Base-by-base conservation (phyloP, 2,888 invertebrate genomes). In the Hydrotaea diabolus region DNA sequence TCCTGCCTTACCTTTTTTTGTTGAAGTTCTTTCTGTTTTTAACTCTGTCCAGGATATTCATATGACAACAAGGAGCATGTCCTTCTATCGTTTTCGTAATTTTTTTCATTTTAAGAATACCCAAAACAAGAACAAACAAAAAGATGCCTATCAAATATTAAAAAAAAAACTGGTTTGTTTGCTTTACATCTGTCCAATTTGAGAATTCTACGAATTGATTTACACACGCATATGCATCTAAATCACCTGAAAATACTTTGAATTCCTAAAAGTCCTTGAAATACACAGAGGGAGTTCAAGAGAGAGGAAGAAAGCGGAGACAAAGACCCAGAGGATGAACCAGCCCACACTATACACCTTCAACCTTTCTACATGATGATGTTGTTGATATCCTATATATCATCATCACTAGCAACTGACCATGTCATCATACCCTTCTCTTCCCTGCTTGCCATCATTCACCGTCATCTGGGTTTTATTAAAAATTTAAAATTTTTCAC, bases 201-300 rank as follows among this genome's bases (percentile, higher is more conserved):
- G 59, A 23, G 26, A 13, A 39, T 59, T 9, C 23, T 13, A 23
- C 5, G 59, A 26, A 59, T 59, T 59, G 26, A 26, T 23, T 59
- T 59, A 59, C 59, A 23, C 59, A n/a, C 1, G 49, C 49, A 59
- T 59, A 8, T 59, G 59, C 59, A 26, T 4, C 26, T 23, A 59
- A 75, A 77, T 80, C 80, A 80, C 77, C 74, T 80, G 71, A 53
- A 83, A 77, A 76, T 75, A 75, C 74, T 80, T 77, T 80, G 53
- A 80, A 83, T 83, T 74, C 80, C 46, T 49, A 23, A 77, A 80
- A 77, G 71, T 55, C 57, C 43, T 53, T 53, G 53, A 39, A 55
- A 75, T n/a, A 66, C n/a, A n/a, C n/a, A n/a, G n/a, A n/a, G n/a
- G n/a, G n/a, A n/a, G n/a, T n/a, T n/a, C n/a, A n/a, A n/a, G n/a